Percentiles rank a stretch among this genome's conserved stretches.
phyloP scores from a whole-genome alignment of 2,113 vertebrate species.

The Indri indri region DNA sequence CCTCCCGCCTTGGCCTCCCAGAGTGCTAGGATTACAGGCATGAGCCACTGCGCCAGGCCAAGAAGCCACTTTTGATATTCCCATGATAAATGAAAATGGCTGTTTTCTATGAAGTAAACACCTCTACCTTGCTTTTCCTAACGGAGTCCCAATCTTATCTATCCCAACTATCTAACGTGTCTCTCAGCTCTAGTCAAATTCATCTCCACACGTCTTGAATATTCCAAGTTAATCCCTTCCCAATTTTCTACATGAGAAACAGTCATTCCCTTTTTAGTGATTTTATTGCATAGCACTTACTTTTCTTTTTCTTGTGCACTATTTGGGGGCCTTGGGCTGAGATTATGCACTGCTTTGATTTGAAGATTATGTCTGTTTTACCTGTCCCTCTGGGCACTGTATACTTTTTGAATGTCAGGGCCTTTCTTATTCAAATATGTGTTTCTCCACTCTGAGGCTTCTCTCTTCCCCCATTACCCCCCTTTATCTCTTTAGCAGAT shows the following conservation, averaged over 20 bases:
- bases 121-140: background rate
- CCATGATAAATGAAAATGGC: background rate
- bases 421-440: background rate
- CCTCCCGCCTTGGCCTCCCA: too few relatives aligned
- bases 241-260: background rate
- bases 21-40: too few relatives aligned
- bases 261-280: background rate
- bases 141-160: background rate
- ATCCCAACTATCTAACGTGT: background rate
- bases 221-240: background rate
- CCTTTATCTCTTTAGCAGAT: background rate
- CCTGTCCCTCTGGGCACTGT: background rate
- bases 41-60: background rate
- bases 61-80: background rate
- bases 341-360: background rate
- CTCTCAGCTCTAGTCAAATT: background rate
- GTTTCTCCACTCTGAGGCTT: background rate
- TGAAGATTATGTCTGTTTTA: constrained; percentile 7
- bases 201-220: background rate
- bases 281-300: background rate
- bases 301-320: background rate
- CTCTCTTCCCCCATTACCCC: background rate
- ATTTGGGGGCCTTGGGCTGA: background rate
- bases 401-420: background rate
- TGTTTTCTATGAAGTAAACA: background rate